Conservation (phyloP, 2,113 vertebrate species). For the Vidua chalybeata region DNA sequence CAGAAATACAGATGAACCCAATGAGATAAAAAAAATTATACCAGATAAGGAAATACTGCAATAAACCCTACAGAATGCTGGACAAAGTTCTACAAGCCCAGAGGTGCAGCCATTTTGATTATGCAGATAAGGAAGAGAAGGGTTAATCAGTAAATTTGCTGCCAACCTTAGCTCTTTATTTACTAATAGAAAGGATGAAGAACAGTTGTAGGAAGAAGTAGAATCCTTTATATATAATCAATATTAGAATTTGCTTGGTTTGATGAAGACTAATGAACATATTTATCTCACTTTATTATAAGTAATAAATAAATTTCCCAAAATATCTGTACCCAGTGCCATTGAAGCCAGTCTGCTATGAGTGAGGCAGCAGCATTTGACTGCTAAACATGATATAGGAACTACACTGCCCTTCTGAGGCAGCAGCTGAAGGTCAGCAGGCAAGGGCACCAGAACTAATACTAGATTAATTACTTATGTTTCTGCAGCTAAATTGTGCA, state of each 20-base stretch:
- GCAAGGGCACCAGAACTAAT: not conserved
- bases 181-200: not conserved
- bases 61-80: not conserved
- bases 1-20: not conserved
- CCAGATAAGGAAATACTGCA: not conserved
- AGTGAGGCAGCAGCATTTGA: not conserved
- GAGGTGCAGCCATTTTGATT: not conserved
- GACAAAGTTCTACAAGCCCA: not conserved
- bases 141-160: not conserved
- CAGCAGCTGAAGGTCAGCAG: not conserved
- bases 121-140: not conserved
- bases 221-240: not conserved
- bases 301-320: not conserved
- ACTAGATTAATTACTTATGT: not conserved
- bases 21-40: not conserved
- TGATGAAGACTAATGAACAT: not conserved
- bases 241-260: not conserved
- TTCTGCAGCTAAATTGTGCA: not conserved
- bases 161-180: not conserved
- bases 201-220: not conserved
- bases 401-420: not conserved
- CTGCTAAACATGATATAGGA: not conserved
- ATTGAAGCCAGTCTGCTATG: not conserved
- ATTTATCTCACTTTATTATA: not conserved
- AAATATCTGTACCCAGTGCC: not conserved